Evolutionary conservation across 2,113 vertebrate genomes (phyloP).

Genomic region (Dipodomys stephensi): DNA sequence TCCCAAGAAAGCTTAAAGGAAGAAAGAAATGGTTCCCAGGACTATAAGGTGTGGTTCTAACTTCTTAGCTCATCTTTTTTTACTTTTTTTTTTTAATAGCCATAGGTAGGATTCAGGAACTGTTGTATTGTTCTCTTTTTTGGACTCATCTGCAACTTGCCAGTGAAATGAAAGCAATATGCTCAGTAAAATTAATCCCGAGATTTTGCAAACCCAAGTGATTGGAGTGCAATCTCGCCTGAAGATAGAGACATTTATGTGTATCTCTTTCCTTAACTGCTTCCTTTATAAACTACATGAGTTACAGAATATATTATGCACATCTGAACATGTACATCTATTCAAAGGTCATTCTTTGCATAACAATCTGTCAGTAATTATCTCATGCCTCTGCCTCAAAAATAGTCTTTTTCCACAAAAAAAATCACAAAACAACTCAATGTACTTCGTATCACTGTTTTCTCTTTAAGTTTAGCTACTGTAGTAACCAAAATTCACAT

Average conservation of each 20-base stretch:
- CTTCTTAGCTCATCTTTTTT: background rate
- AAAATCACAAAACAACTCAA: slow-evolving; percentile 10
- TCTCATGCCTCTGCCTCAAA: background rate
- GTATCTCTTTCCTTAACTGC: background rate
- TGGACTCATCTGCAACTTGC: background rate
- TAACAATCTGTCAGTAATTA: background rate
- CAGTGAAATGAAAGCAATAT: background rate
- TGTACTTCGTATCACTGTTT: background rate
- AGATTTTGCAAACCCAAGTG: background rate
- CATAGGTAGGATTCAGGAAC: background rate
- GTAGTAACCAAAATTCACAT: background rate
- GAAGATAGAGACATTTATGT: background rate
- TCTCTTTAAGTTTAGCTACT: background rate
- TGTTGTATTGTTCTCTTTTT: background rate
- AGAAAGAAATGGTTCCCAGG: rapidly evolving
- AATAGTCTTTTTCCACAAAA: background rate
- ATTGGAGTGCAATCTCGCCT: background rate
- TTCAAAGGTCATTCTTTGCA: slow-evolving; percentile 36
- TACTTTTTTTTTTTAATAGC: background rate
- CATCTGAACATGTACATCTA: background rate
- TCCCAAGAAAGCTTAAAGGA: background rate
- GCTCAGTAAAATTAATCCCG: background rate
- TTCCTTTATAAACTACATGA: background rate
- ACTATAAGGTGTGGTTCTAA: background rate
- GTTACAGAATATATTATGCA: background rate